A percentile compares a stretch with the other conserved stretches of the same genome.
Conservation (phyloP, 2,113 vertebrate species). For the Agapornis roseicollis region DNA sequence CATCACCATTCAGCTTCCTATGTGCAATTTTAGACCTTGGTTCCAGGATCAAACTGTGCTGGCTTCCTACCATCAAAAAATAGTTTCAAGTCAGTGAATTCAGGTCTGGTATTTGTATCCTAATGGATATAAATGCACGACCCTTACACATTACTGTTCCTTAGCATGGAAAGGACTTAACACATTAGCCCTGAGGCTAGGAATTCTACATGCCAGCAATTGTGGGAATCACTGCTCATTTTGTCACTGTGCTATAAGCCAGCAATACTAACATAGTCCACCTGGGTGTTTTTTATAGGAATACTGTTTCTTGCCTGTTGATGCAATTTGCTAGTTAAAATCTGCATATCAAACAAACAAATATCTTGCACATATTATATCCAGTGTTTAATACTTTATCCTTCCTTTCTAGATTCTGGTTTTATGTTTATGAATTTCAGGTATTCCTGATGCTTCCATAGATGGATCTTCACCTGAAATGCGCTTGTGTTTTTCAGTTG, state of each 20-base stretch:
- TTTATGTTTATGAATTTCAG: not conserved
- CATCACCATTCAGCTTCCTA: not conserved
- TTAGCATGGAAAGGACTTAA: not conserved
- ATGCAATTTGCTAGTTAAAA: not conserved
- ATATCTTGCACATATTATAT: not conserved
- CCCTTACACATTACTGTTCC: not conserved
- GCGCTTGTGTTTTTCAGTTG: not conserved
- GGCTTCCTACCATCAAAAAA: not conserved
- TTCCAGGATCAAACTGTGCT: not conserved
- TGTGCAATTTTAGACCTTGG: not conserved
- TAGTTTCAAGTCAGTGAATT: conserved; percentile 14
- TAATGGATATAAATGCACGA: not conserved
- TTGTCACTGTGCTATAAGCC: not conserved
- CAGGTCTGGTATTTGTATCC: conserved; percentile 12
- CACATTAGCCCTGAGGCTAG: not conserved
- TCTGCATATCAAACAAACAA: not conserved
- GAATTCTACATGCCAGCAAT: not conserved
- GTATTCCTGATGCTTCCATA: not conserved
- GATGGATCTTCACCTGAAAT: not conserved
- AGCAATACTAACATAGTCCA: not conserved
- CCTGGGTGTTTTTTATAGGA: not conserved
- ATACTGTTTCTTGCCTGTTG: not conserved
- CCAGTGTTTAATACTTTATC: not conserved
- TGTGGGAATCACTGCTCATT: not conserved
- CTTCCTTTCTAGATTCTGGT: not conserved